Conservation (phyloP, 2,797 vertebrate genomes). For the Sternotherus odoratus region DNA sequence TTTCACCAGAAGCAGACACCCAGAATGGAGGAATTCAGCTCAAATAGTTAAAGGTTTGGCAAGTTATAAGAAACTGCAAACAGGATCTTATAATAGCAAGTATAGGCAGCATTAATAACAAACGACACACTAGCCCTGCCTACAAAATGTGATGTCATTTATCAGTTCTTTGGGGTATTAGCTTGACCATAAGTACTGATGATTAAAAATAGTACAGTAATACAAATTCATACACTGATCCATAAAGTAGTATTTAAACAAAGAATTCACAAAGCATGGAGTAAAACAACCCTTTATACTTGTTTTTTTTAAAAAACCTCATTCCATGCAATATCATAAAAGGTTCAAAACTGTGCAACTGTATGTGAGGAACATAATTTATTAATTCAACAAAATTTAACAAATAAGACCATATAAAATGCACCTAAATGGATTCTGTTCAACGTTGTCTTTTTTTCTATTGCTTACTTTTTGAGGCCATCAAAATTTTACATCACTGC, state of each 20-base stretch:
- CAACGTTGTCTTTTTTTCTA: slow-evolving; percentile 16
- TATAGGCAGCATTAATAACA: background rate
- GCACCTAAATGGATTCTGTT: slow-evolving; percentile 53
- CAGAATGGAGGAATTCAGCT: background rate
- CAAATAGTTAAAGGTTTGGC: background rate
- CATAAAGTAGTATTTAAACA: background rate
- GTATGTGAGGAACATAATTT: slow-evolving; percentile 34
- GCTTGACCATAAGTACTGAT: background rate
- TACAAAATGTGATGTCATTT: background rate
- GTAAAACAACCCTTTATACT: background rate
- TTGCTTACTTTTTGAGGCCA: slow-evolving; percentile 76
- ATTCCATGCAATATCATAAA: background rate
- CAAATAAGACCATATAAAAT: slow-evolving; percentile 55
- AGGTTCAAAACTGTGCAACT: background rate
- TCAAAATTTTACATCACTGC: slow-evolving; percentile 84
- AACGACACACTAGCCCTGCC: background rate
- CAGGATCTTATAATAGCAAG: background rate
- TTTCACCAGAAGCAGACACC: background rate
- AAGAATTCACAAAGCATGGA: background rate
- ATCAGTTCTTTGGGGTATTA: background rate
- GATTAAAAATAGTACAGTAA: background rate
- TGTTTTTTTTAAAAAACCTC: too few relatives aligned
- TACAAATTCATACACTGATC: background rate
- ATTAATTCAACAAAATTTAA: slow-evolving; percentile 64
- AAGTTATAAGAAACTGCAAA: background rate